Base-by-base conservation (phyloP, 2,888 invertebrate genomes). In the Dyspetes luteomarginatus region DNA sequence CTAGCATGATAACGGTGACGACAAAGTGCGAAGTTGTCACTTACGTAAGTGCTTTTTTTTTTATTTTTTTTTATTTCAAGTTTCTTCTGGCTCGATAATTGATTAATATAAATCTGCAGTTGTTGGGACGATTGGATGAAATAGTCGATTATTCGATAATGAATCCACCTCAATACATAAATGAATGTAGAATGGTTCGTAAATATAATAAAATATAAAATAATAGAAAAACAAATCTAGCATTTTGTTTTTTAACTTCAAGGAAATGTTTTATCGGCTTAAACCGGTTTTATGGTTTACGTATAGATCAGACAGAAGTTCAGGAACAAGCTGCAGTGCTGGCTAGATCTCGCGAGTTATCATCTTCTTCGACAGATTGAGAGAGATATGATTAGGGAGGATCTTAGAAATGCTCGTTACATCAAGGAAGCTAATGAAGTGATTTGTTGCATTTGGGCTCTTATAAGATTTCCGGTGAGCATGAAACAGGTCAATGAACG, bases 101-200 rank as follows among this genome's bases (percentile, higher is more conserved):
- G 12, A 30, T 19, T 30, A 15, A 36, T 45, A 4, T 26, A 15
- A n/a, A 36, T 7, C 9, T 90, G 2, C 89, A 94, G 94, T 91
- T 94, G 86, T 83, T 94, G 55, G 91, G 91, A 52, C 93, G 93
- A 89, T 84, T 94, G 3, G 93, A 94, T 75, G 92, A 93, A 3
- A 92, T 94, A 2, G 92, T 93, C 0, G 91, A 92, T 0, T 93
- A 93, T 50, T 91, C 93, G 0, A 89, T 92, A 22, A 90, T 90
- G 4, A 92, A 90, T 19, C 90, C 92, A 0, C 81, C 89, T 0
- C 80, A 87, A 2, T 93, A 93, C 75, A 89, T 92, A 0, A 83
- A 91, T 0, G 93, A 93, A 55, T 94, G 93, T 78, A 93, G 93
- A 78, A 92, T 92, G 90, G 94, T 94, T 86, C 75, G 84, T 73